These are phyloP conservation scores for Corydoras maculifer DNA, from an alignment of 2,113 vertebrate genomes.

Conservation along the genomic window DNA sequence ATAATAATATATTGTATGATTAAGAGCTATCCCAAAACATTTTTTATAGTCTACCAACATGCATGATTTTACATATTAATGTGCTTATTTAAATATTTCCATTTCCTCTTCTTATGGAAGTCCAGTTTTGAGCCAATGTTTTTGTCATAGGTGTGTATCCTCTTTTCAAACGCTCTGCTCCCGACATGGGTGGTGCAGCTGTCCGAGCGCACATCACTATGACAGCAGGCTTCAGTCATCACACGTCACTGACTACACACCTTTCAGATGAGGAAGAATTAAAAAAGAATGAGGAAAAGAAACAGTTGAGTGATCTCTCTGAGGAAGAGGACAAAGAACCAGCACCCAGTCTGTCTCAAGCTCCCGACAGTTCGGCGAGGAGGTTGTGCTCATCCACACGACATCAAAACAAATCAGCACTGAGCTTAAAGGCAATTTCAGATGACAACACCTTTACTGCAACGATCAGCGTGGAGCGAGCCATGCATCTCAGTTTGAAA, in stretches of 20 bases:
- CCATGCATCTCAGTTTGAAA: slow-evolving; percentile 91
- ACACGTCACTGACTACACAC: slow-evolving; percentile 39
- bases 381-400: slow-evolving; percentile 33
- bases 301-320: not conserved
- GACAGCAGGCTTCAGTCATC: slow-evolving; percentile 35
- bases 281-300: not conserved
- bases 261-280: slow-evolving; percentile 6
- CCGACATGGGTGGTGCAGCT: slow-evolving; percentile 82
- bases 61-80: too few species aligned
- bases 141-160: slow-evolving; percentile 78
- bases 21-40: too few species aligned
- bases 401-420: slow-evolving; percentile 28
- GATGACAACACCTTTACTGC: slow-evolving; percentile 72
- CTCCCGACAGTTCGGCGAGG: slow-evolving; percentile 10
- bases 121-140: too few species aligned
- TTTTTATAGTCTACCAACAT: too few species aligned
- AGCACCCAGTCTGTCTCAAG: not conserved
- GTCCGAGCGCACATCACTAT: slow-evolving; percentile 74
- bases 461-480: slow-evolving; percentile 77
- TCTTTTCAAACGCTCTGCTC: slow-evolving; percentile 76
- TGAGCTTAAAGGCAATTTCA: slow-evolving; percentile 38
- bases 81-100: slow-evolving; percentile 3
- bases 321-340: not conserved
- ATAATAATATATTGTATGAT: too few species aligned
- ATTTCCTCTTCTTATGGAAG: slow-evolving; percentile 20